These are phyloP conservation scores for Orussus abietinus DNA, from an alignment of 1,140 invertebrate genomes.

Conservation along the genomic window DNA sequence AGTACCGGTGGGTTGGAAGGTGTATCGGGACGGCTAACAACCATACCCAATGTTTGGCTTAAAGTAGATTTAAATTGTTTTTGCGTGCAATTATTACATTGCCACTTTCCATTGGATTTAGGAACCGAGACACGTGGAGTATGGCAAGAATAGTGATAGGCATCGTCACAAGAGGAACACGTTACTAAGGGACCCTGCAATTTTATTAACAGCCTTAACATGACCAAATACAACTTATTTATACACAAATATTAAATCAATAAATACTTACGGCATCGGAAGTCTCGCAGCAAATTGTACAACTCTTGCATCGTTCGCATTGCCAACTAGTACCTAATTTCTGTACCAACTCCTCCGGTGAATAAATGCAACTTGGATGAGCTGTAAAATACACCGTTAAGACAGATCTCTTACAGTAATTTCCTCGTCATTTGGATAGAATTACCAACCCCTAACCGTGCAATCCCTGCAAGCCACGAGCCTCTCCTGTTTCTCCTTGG, in stretches of 20 bases:
- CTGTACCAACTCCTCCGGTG: constrained; percentile 60
- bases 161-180: constrained; percentile 77
- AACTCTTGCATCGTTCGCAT: constrained; percentile 69
- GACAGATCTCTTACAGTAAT: too few relatives aligned
- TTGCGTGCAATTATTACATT: constrained; percentile 39
- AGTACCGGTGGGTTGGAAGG: constrained; percentile 32
- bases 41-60: constrained; percentile 17
- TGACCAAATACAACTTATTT: too few relatives aligned
- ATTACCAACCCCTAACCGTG: constrained; percentile 65
- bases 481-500: constrained; percentile 57
- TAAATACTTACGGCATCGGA: constrained; percentile 62
- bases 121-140: constrained; percentile 54
- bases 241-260: constrained; percentile 13
- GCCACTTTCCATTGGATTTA: constrained; percentile 41
- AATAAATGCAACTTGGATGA: constrained; percentile 64
- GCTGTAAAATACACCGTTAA: constrained; percentile 45
- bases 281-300: constrained; percentile 66
- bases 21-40: constrained; percentile 33
- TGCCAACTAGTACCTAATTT: constrained; percentile 68
- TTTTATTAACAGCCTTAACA: constrained; percentile 6
- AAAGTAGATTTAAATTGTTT: constrained; percentile 31
- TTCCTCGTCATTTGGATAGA: constrained; percentile 9
- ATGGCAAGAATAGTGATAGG: constrained; percentile 76
- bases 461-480: constrained; percentile 76
- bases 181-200: constrained; percentile 60